A percentile compares a stretch with the other conserved stretches of the same genome.
phyloP scores from a whole-genome alignment of 2,888 invertebrate species.

The Eledone cirrhosa region DNA sequence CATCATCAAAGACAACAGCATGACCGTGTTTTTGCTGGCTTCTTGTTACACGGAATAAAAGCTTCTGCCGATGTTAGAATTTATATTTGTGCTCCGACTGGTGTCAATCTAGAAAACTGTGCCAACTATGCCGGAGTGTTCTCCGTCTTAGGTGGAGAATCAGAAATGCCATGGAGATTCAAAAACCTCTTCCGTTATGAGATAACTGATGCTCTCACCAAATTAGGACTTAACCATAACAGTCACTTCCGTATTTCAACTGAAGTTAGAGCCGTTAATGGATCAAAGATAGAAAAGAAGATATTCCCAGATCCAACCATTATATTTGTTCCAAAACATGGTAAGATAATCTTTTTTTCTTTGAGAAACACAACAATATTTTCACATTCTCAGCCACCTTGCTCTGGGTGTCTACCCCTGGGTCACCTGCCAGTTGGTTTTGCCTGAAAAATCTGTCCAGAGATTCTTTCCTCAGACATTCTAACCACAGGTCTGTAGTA shows the following conservation, averaged over 20 bases:
- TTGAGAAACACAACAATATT: no score
- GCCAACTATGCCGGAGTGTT: conserved; percentile 31
- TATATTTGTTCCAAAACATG: conserved; percentile 20
- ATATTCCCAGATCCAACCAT: conserved; percentile 31
- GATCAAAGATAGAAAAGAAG: not conserved
- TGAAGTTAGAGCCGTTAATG: conserved; percentile 28
- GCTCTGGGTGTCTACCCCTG: no score
- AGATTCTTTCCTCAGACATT: no score
- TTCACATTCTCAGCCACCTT: no score
- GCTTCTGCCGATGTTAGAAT: conserved; percentile 34
- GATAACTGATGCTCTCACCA: conserved; percentile 19
- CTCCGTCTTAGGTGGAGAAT: conserved; percentile 31
- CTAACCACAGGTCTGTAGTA: no score
- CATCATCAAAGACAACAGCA: conserved; percentile 27
- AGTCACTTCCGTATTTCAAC: conserved; percentile 26
- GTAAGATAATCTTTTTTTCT: not conserved
- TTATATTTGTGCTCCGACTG: conserved; percentile 28
- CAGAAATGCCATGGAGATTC: conserved; percentile 32
- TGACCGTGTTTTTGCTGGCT: conserved; percentile 39
- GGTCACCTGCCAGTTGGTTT: no score
- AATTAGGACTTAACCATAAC: conserved; percentile 21
- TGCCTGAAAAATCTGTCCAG: no score
- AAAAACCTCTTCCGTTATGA: conserved; percentile 31
- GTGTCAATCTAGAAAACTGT: conserved; percentile 14
- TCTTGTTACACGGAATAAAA: conserved; percentile 36